Conservation (phyloP, 2,888 invertebrate genomes). For the Drosophila suboccidentalis region DNA sequence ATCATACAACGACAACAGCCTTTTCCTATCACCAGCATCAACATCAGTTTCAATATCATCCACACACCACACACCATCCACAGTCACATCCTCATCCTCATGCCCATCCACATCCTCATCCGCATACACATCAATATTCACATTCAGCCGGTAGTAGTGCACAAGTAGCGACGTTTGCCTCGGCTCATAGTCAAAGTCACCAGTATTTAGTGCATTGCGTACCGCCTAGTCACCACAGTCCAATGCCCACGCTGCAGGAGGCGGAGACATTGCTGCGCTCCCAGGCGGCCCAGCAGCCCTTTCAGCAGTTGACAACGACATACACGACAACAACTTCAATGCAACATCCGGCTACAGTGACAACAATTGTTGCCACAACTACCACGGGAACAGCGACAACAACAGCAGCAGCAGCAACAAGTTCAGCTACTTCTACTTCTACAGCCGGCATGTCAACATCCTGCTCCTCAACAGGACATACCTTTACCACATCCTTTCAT, state of each 20-base stretch:
- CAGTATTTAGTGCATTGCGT: slow-evolving; percentile 84
- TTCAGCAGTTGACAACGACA: slow-evolving; percentile 36
- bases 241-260: slow-evolving; percentile 83
- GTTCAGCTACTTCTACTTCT: no score
- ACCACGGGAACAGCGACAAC: slow-evolving; percentile 20
- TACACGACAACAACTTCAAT: slow-evolving; percentile 24
- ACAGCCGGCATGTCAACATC: slow-evolving; percentile 29
- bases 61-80: slow-evolving; percentile 32
- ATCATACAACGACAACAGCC: slow-evolving; percentile 47
- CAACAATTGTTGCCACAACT: slow-evolving; percentile 18
- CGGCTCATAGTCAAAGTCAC: slow-evolving; percentile 84
- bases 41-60: slow-evolving; percentile 32
- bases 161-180: slow-evolving; percentile 81
- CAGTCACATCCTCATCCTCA: slow-evolving; percentile 28
- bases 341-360: slow-evolving; percentile 23
- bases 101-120: slow-evolving; percentile 31
- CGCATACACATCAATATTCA: slow-evolving; percentile 34
- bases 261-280: slow-evolving; percentile 75
- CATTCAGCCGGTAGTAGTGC: slow-evolving; percentile 74
- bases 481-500: slow-evolving; percentile 71
- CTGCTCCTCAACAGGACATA: slow-evolving; percentile 49
- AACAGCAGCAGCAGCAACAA: slow-evolving; percentile 34
- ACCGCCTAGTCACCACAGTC: slow-evolving; percentile 83
- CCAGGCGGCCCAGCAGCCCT: slow-evolving; percentile 63
- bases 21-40: slow-evolving; percentile 56